Percentiles rank a stretch among this genome's conserved stretches.
phyloP scores from a whole-genome alignment of 2,797 vertebrate genomes.

The Mormyrops boulengeri region DNA sequence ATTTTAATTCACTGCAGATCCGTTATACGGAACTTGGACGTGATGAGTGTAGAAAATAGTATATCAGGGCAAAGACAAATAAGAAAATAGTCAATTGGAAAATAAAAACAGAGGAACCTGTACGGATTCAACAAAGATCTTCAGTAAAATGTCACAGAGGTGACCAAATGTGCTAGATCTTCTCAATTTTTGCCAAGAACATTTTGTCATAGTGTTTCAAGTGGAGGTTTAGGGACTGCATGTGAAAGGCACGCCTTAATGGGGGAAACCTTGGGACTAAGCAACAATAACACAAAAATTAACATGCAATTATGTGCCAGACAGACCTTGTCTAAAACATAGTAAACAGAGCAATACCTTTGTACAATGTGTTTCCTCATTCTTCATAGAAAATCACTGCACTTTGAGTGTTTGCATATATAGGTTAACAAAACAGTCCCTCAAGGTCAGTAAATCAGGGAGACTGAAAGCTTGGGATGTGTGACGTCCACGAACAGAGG shows the following conservation, averaged over 20 bases:
- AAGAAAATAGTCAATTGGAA: neutral
- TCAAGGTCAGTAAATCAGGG: neutral
- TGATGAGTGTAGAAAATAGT: neutral
- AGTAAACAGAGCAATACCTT: neutral
- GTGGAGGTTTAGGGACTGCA: neutral
- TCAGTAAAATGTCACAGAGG: neutral
- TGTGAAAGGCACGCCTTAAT: neutral
- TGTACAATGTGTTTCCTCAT: neutral
- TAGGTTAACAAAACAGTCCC: neutral
- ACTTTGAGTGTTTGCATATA: neutral
- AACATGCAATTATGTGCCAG: neutral
- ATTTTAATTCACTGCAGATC: neutral
- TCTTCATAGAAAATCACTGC: neutral
- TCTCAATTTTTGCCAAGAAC: neutral
- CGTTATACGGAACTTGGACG: neutral
- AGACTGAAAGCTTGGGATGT: neutral
- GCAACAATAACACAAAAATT: neutral
- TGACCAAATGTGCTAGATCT: neutral
- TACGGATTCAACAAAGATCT: neutral
- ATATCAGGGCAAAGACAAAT: neutral
- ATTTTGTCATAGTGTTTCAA: neutral
- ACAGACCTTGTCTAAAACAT: neutral
- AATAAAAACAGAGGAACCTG: neutral
- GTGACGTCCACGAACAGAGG: neutral
- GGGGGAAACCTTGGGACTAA: neutral